phyloP scores from a whole-genome alignment of 2,797 vertebrate genomes.

The Microctenopoma steveboyesi region DNA sequence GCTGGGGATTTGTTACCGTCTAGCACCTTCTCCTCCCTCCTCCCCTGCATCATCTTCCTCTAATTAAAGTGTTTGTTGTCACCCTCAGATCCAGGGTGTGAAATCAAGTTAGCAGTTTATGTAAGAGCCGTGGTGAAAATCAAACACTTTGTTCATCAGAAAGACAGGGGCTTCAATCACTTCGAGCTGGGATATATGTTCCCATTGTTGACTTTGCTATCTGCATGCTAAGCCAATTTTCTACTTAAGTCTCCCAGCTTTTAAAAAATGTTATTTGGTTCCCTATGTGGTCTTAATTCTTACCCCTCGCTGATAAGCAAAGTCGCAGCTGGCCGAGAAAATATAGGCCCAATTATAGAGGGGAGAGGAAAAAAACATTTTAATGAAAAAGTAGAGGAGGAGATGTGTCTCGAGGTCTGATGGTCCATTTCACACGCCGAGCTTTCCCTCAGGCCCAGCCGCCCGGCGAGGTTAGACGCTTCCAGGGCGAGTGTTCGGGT shows the following conservation, averaged over 20 bases:
- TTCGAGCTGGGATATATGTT: slow-evolving; percentile 85
- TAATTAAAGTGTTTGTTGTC: slow-evolving; percentile 89
- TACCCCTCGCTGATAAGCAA: slow-evolving; percentile 80
- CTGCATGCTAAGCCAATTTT: slow-evolving; percentile 95
- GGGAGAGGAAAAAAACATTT: slow-evolving; percentile 56
- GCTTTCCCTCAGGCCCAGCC: neutral
- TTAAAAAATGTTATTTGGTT: slow-evolving; percentile 87
- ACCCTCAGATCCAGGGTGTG: slow-evolving; percentile 83
- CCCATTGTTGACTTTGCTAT: slow-evolving; percentile 87
- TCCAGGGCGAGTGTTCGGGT: too few species aligned
- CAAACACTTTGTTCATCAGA: slow-evolving; percentile 84
- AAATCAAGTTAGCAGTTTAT: slow-evolving; percentile 89
- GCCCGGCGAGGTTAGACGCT: too few species aligned
- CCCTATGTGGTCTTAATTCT: slow-evolving; percentile 87
- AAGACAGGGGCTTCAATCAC: slow-evolving; percentile 87
- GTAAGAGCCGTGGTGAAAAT: slow-evolving; percentile 85
- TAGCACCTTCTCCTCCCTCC: slow-evolving; percentile 66
- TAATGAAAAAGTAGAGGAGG: slow-evolving; percentile 56
- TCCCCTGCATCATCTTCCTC: slow-evolving; percentile 72
- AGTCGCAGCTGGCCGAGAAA: slow-evolving; percentile 60
- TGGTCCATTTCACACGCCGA: slow-evolving; percentile 41
- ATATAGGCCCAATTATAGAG: slow-evolving; percentile 80
- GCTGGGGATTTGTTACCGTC: slow-evolving; percentile 75
- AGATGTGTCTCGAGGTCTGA: slow-evolving; percentile 45
- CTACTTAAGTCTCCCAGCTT: slow-evolving; percentile 88